Evolutionary conservation across 2,797 vertebrate genomes (phyloP).

Genomic region (Sarcophilus harrisii): DNA sequence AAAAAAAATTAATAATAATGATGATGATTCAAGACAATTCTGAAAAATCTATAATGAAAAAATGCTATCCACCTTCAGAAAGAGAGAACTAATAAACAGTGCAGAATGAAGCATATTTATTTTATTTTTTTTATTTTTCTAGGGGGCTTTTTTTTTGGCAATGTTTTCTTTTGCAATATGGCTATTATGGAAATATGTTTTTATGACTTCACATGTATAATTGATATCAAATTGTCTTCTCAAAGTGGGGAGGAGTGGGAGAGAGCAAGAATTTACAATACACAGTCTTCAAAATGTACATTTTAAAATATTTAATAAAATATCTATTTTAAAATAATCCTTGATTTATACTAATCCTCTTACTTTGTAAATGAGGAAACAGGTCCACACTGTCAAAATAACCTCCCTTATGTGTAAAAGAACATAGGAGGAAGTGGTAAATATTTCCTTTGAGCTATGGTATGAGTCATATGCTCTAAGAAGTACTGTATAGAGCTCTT

Average conservation of each 20-base stretch:
- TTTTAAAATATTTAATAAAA: neutral
- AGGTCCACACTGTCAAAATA: neutral
- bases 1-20: neutral
- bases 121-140: neutral
- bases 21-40: neutral
- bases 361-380: neutral
- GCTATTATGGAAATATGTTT: neutral
- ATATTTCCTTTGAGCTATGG: neutral
- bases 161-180: neutral
- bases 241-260: neutral
- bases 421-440: neutral
- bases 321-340: neutral
- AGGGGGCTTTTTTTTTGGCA: too few species aligned
- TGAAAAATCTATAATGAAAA: neutral
- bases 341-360: neutral
- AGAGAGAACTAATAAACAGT: neutral
- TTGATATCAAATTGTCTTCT: neutral
- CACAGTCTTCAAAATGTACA: neutral
- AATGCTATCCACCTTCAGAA: neutral
- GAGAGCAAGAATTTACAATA: neutral
- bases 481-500: neutral
- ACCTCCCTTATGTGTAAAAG: neutral
- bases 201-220: neutral
- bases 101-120: neutral
- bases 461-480: neutral